Conservation (phyloP, 2,888 invertebrate genomes). For the Sphinx pinastri region DNA sequence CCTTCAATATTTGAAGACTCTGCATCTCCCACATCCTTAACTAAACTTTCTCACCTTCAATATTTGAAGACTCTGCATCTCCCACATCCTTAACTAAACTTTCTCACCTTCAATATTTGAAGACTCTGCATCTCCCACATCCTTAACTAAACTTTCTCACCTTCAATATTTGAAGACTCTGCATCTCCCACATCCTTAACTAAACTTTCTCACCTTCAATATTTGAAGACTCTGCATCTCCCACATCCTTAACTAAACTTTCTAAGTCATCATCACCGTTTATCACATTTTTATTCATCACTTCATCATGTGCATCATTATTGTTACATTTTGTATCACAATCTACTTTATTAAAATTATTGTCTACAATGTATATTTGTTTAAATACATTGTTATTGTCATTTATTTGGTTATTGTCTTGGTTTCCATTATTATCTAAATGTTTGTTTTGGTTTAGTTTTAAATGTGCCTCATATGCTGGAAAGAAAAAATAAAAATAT, state of each 20-base stretch:
- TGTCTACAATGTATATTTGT: constrained; percentile 16
- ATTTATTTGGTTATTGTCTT: constrained; percentile 45
- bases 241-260: background rate
- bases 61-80: no score
- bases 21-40: no score
- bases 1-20: no score
- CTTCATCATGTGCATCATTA: constrained; percentile 28
- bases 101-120: no score
- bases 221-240: constrained; percentile 3
- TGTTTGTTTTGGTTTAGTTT: constrained; percentile 44
- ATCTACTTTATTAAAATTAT: constrained; percentile 30
- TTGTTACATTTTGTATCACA: constrained; percentile 32
- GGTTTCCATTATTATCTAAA: constrained; percentile 38
- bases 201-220: background rate
- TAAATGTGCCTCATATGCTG: constrained; percentile 69
- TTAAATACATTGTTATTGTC: constrained; percentile 32
- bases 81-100: no score
- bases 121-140: no score
- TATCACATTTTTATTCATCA: constrained; percentile 26
- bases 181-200: background rate
- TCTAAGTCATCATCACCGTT: constrained; percentile 7
- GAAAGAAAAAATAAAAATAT: constrained; percentile 39
- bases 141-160: no score
- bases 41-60: no score
- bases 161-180: constrained; percentile 10